Percentiles rank a stretch among this genome's conserved stretches.
phyloP scores from a whole-genome alignment of 2,797 vertebrate genomes.

The Galago senegalensis region DNA sequence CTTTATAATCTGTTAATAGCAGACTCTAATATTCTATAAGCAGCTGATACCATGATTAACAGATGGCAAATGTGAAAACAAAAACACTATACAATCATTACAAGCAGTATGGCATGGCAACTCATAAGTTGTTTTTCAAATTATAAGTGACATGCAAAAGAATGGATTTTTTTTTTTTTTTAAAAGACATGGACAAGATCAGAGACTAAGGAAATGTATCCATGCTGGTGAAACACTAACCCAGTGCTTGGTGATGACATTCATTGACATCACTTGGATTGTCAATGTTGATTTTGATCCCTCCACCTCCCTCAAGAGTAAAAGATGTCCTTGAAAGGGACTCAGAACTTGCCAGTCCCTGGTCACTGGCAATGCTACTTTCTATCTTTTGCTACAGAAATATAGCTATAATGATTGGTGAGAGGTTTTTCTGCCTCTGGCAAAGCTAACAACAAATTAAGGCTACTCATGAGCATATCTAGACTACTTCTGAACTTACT shows the following conservation, averaged over 20 bases:
- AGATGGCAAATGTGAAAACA: constrained; percentile 63
- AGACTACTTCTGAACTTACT: constrained; percentile 54
- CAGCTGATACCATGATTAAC: constrained; percentile 16
- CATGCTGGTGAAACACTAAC: constrained; percentile 62
- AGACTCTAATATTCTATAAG: constrained; percentile 59
- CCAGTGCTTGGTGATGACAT: background rate
- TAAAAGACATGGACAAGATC: constrained; percentile 44
- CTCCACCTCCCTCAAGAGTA: background rate
- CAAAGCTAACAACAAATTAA: constrained; percentile 55
- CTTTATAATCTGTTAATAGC: constrained; percentile 43
- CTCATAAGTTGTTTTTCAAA: constrained; percentile 61
- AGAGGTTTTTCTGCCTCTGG: background rate
- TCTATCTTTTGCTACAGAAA: constrained; percentile 35
- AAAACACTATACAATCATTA: constrained; percentile 55
- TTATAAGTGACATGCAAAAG: constrained; percentile 69
- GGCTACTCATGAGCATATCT: background rate
- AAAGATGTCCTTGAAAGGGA: constrained; percentile 14
- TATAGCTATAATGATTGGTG: background rate
- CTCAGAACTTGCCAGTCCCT: background rate
- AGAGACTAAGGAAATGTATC: constrained; percentile 61
- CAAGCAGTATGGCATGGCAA: constrained; percentile 38
- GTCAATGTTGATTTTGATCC: constrained; percentile 37
- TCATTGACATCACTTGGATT: background rate
- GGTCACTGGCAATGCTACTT: background rate
- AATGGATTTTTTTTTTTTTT: constrained; percentile 53